A percentile compares a stretch with the other conserved stretches of the same genome.
phyloP scores from a whole-genome alignment of 2,888 invertebrate species.

The Lasius platythorax region DNA sequence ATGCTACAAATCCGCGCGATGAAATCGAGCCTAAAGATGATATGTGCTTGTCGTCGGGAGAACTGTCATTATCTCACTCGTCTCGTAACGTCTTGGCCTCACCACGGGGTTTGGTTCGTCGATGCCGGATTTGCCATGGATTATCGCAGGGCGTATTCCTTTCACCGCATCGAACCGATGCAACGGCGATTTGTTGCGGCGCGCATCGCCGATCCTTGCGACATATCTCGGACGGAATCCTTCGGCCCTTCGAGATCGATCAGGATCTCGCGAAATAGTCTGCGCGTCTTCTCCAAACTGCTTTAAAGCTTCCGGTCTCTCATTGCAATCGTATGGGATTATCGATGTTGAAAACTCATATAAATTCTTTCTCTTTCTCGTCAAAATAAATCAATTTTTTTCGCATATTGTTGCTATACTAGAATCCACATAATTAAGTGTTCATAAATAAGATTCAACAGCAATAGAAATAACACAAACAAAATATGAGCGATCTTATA shows the following conservation, averaged over 20 bases:
- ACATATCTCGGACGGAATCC: slow-evolving; percentile 62
- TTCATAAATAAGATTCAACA: neutral
- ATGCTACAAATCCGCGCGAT: slow-evolving; percentile 11
- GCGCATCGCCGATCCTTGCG: slow-evolving; percentile 74
- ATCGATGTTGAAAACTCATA: neutral
- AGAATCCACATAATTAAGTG: neutral
- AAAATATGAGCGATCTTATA: neutral
- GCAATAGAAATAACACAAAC: neutral
- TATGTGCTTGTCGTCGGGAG: slow-evolving; percentile 43
- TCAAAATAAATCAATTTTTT: neutral
- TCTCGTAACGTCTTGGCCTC: slow-evolving; percentile 61
- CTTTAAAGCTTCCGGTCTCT: neutral
- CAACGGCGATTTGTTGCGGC: slow-evolving; percentile 65
- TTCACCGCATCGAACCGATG: slow-evolving; percentile 77
- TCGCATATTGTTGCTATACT: neutral
- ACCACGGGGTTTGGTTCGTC: slow-evolving; percentile 65
- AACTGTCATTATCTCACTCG: slow-evolving; percentile 70
- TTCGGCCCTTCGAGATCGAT: slow-evolving; percentile 50
- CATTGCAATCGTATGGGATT: neutral
- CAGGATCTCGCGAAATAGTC: slow-evolving; percentile 1
- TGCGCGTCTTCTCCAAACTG: neutral
- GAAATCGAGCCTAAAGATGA: slow-evolving; percentile 32
- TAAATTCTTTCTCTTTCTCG: neutral
- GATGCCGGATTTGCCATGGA: slow-evolving; percentile 77
- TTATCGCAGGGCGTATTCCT: slow-evolving; percentile 83